Base-by-base conservation (phyloP, 2,797 vertebrate species). In the Prionace glauca region DNA sequence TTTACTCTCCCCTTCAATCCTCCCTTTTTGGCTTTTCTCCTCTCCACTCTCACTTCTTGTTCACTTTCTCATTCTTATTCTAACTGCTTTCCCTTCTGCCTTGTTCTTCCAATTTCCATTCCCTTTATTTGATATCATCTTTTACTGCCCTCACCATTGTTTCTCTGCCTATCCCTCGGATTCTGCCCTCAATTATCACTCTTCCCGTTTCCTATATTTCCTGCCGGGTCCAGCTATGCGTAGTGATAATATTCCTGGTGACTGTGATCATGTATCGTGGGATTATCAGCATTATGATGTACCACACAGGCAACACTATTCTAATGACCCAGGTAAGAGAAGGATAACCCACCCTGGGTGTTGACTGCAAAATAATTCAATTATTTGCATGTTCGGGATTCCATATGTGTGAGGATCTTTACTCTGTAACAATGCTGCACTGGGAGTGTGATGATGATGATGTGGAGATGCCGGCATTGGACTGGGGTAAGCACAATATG, bases 171-270 rank as follows among this genome's bases (percentile, higher is more conserved):
- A 2, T 77, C 32, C 20, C 69, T 36, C 18, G 50, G 0, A 67
- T 95, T 36, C 45, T 69, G 74, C 22, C 96, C n/a, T 22, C 0
- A 2, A 92, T 69, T 24, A 50, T 69, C 20, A 41, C 62, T 92
- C 8, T 36, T 69, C 32, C 95, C 91, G 50, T 94, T 77, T 94
- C 95, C 18, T 56, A 32, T 50, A 3, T 69, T 24, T 22, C 22
- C 65, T 69, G 79, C 41, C 26, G 8, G 10, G 65, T n/a, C 36
- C 96, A 98, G 98, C 97, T 98, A 72, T 98, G 97, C 56, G 97
- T 98, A 95, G 98, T 98, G 96, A 97, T 98, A 96, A 98, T 98
- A 96, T 98, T 98, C 97, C 97, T 98, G 97, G 97, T 98, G 96
- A 98, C 98, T 0, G 97, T 98, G 96, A 98, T 98, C 96, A 98